Evolutionary conservation across 2,113 vertebrate genomes (phyloP).

Genomic region (Myrmecobius fasciatus): DNA sequence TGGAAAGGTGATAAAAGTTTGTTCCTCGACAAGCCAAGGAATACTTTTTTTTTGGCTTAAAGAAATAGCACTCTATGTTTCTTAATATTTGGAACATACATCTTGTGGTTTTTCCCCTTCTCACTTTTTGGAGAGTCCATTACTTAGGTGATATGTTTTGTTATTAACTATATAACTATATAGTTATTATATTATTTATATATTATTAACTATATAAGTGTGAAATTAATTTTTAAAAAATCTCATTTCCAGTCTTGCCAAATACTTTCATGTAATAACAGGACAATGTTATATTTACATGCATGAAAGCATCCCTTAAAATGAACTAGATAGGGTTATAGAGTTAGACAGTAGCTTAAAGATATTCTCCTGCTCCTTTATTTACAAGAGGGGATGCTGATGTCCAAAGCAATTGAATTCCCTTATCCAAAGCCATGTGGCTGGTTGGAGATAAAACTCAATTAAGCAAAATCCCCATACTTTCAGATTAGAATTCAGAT

Average conservation of each 20-base stretch:
- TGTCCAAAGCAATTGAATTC: not conserved
- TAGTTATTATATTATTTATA: no score
- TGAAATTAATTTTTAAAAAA: not conserved
- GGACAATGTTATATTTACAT: not conserved
- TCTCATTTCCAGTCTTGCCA: not conserved
- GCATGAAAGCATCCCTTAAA: not conserved
- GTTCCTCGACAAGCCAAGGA: slow-evolving; percentile 47
- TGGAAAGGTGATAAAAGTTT: slow-evolving; percentile 3
- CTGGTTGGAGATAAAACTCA: not conserved
- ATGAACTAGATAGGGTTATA: slow-evolving; percentile 12
- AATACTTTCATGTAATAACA: not conserved
- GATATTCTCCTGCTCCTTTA: not conserved
- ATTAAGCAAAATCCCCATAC: not conserved
- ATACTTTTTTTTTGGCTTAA: slow-evolving; percentile 47
- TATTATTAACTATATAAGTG: not conserved
- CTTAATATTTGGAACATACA: not conserved
- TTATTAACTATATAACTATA: not conserved
- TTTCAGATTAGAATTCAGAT: not conserved
- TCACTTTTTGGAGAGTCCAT: not conserved
- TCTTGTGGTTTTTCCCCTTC: slow-evolving; percentile 37
- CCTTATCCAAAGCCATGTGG: not conserved
- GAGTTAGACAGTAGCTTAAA: slow-evolving; percentile 10
- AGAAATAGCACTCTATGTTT: slow-evolving; percentile 1
- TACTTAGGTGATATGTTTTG: not conserved
- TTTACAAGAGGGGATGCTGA: slow-evolving; percentile 22